A percentile compares a stretch with the other conserved stretches of the same genome.
These are phyloP conservation scores for Lithobius niger DNA, from an alignment of 1,140 invertebrate species.

Conservation along the genomic window DNA sequence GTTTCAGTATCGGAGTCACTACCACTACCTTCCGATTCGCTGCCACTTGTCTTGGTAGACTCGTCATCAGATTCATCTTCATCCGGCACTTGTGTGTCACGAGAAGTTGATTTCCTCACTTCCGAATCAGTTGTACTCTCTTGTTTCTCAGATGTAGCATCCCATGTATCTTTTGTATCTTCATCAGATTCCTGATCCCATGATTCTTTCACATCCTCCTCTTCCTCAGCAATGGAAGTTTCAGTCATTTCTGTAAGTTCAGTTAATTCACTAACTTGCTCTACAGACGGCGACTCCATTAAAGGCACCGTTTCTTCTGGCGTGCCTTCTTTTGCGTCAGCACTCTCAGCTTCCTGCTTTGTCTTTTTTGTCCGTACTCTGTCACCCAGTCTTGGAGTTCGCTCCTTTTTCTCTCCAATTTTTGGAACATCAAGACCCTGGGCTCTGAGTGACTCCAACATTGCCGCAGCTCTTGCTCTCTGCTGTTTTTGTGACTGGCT, in stretches of 20 bases:
- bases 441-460: conserved; percentile 73
- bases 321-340: too few relatives aligned
- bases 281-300: too few relatives aligned
- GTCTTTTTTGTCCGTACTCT: conserved; percentile 56
- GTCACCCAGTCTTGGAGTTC: conserved; percentile 50
- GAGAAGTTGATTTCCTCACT: conserved; percentile 12
- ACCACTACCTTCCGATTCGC: conserved; percentile 17
- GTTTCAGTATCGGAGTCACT: conserved; percentile 13
- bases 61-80: conserved; percentile 18
- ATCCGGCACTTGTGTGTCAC: conserved; percentile 20
- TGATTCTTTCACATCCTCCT: conserved; percentile 57
- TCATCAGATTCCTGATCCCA: conserved; percentile 59
- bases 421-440: conserved; percentile 56
- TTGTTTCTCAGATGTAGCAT: conserved; percentile 16
- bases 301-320: too few relatives aligned
- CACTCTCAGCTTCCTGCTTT: conserved; percentile 31
- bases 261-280: too few relatives aligned
- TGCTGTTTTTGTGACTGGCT: conserved; percentile 87
- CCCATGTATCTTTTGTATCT: conserved; percentile 26
- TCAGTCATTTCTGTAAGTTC: too few relatives aligned
- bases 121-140: background rate
- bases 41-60: conserved; percentile 40
- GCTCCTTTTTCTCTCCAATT: conserved; percentile 41
- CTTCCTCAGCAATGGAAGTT: conserved; percentile 23
- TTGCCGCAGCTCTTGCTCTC: conserved; percentile 65